Evolutionary conservation across 2,797 vertebrate genomes (phyloP), one percentile per base, ranked within the genome.

Genomic region (Argya squamiceps): DNA sequence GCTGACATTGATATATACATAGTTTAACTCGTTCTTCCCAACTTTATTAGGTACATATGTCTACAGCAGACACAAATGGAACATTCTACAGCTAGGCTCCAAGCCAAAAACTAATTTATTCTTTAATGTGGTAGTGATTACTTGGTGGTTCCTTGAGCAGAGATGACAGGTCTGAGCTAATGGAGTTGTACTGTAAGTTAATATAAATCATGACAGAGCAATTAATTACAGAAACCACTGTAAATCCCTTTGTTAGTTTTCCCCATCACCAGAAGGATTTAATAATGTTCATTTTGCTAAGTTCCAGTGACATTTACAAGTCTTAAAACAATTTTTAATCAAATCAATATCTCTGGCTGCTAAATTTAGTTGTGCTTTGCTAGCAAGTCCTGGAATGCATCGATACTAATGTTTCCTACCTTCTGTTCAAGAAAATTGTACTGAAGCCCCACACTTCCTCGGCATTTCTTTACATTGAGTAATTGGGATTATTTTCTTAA

Each of bases 141-240:
- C 97, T 98, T 97, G 98, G 98, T 98, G 97, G 97, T 98, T 98
- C 97, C 98, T 98, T 97, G 97, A 98, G 97, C 97, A 96, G 98
- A 98, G 98, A 98, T 98, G 98, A 98, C 98, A 98, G 98, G 96
- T 98, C 97, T 97, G 93, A 97, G 98, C 98, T 98, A 98, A 98
- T 98, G 98, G 98, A 98, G 97, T 98, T 98, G 98, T 98, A 98
- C 98, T 98, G 98, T 98, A 98, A 98, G 98, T 98, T 98, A 98
- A 98, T 98, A 98, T 98, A 98, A 98, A 98, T 98, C 98, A 98
- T 98, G 98, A 98, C 98, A 98, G 98, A 98, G 97, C 98, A 98
- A 98, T 98, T 98, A 98, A 98, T 98, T 98, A 98, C 98, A 98
- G 98, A 98, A 98, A 98, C 98, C 97, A 95, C 97, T 97, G 98